Conservation (phyloP, 2,888 invertebrate species). For the Pollenia labialis region DNA sequence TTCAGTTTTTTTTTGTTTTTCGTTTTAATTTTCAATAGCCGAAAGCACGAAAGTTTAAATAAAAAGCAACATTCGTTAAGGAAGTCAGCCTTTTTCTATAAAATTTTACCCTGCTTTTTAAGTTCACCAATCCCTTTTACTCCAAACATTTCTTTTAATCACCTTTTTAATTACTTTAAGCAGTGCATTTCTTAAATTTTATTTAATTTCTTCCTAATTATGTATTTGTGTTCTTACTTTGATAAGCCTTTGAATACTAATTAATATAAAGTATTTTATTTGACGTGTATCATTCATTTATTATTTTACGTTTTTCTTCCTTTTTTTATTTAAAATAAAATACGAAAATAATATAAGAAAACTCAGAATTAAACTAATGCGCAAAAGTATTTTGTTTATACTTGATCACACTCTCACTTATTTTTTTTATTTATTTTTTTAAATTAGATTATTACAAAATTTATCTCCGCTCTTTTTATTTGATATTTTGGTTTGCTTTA, state of each 20-base stretch:
- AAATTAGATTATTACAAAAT: conserved; percentile 20
- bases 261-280: conserved; percentile 27
- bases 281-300: background rate
- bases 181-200: background rate
- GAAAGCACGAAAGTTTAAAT: too few species aligned
- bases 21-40: too few species aligned
- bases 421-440: background rate
- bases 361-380: conserved; percentile 54
- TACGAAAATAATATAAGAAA: conserved; percentile 26
- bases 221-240: conserved; percentile 24
- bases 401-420: conserved; percentile 37
- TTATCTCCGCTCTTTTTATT: conserved; percentile 9
- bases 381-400: conserved; percentile 61
- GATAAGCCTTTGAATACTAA: conserved; percentile 15
- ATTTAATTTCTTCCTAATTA: background rate
- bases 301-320: conserved; percentile 17
- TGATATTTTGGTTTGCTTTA: background rate
- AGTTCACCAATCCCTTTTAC: conserved; percentile 9
- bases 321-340: conserved; percentile 17
- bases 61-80: too few species aligned
- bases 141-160: background rate
- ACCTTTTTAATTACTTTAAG: conserved; percentile 2
- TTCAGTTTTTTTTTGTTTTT: too few species aligned
- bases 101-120: background rate
- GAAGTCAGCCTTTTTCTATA: too few species aligned